Evolutionary conservation across 2,888 invertebrate genomes (phyloP).

Genomic region (Drosophila gaucha): DNA sequence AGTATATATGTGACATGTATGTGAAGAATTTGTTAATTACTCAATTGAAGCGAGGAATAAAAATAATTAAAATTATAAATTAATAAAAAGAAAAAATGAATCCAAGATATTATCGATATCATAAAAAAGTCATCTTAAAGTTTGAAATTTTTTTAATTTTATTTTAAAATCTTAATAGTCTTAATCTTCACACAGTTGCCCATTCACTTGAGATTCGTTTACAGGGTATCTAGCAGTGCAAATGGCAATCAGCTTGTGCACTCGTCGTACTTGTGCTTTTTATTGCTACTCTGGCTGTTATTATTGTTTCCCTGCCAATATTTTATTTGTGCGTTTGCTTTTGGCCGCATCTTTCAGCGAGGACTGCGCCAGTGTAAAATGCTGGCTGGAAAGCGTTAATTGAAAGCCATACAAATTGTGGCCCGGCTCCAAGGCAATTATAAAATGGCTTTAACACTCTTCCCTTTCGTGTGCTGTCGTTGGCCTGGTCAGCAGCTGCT

Average conservation of each 20-base stretch:
- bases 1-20: no score
- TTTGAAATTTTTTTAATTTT: no score
- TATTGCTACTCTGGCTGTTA: constrained; percentile 45
- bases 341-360: constrained; percentile 47
- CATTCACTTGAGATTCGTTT: no score
- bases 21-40: no score
- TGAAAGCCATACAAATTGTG: constrained; percentile 79
- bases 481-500: constrained; percentile 24
- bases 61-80: no score
- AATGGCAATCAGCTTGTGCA: no score
- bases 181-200: no score
- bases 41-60: no score
- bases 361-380: constrained; percentile 31
- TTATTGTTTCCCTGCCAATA: constrained; percentile 62
- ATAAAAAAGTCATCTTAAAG: no score
- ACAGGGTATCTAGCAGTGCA: constrained; percentile 4
- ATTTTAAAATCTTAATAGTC: no score
- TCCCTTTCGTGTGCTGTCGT: neutral
- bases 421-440: constrained; percentile 69
- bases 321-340: constrained; percentile 68
- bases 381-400: constrained; percentile 63
- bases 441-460: constrained; percentile 52
- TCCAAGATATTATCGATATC: no score
- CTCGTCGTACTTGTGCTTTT: constrained; percentile 16
- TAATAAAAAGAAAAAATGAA: no score